These are phyloP conservation scores for Chrysochloris asiatica DNA, from an alignment of 2,113 vertebrate genomes.

Conservation along the genomic window DNA sequence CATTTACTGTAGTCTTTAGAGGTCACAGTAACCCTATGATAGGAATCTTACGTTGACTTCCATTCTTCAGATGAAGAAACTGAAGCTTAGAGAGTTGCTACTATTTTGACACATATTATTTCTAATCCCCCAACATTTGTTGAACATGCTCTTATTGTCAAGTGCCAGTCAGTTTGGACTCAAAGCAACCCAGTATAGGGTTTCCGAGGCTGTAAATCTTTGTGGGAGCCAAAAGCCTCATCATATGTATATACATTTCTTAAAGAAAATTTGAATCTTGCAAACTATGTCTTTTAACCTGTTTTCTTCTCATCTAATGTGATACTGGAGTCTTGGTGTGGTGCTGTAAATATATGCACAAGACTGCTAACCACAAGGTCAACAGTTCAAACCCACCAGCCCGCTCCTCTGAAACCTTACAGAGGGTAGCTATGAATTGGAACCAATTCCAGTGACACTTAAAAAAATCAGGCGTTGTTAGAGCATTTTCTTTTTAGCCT, in stretches of 20 bases:
- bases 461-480: neutral
- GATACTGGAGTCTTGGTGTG: too few species aligned
- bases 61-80: neutral
- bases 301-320: neutral
- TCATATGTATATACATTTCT: neutral
- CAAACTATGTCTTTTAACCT: conserved; percentile 34
- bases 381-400: too few species aligned
- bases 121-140: neutral
- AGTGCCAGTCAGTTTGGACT: too few species aligned
- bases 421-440: too few species aligned
- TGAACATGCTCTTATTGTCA: too few species aligned
- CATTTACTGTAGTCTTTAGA: neutral
- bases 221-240: too few species aligned
- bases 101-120: neutral
- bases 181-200: too few species aligned
- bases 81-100: neutral
- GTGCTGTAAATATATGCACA: too few species aligned
- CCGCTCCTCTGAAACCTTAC: too few species aligned
- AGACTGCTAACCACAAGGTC: too few species aligned
- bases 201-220: too few species aligned
- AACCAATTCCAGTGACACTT: too few species aligned
- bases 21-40: neutral
- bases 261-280: neutral
- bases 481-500: neutral
- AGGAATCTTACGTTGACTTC: neutral